Evolutionary conservation across 2,113 vertebrate genomes (phyloP).

Genomic region (Poeciliopsis occidentalis): DNA sequence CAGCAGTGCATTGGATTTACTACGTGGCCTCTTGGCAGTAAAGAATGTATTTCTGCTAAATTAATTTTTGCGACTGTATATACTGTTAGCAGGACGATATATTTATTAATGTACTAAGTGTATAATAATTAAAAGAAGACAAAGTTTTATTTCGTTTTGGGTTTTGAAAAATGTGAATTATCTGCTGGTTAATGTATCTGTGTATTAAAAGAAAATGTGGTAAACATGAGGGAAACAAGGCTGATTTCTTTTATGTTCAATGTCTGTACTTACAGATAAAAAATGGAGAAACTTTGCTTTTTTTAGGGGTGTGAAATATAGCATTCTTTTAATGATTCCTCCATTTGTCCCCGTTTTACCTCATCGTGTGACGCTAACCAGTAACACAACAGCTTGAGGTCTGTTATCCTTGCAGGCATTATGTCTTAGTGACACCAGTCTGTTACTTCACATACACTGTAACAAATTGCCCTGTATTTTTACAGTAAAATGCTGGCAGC

Average conservation of each 20-base stretch:
- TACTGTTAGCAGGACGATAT: conserved; percentile 30
- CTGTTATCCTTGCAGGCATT: conserved; percentile 15
- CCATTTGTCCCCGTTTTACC: not conserved
- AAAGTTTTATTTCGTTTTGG: not conserved
- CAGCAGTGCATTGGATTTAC: conserved; percentile 37
- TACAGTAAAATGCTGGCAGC: too few relatives aligned
- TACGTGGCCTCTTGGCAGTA: conserved; percentile 36
- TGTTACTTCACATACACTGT: conserved; percentile 4
- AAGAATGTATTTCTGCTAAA: conserved; percentile 46
- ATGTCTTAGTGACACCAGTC: not conserved
- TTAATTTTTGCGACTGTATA: conserved; percentile 39
- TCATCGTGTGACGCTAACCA: not conserved
- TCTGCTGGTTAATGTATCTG: conserved; percentile 36
- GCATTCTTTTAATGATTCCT: not conserved
- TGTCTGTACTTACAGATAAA: not conserved
- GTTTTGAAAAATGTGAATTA: conserved; percentile 10
- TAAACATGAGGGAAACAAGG: conserved; percentile 9
- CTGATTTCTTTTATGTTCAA: not conserved
- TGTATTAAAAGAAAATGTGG: conserved; percentile 41
- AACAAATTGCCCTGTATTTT: too few relatives aligned
- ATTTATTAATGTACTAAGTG: conserved; percentile 26
- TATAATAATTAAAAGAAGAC: conserved; percentile 26
- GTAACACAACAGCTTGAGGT: conserved; percentile 1
- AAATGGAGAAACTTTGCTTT: not conserved
- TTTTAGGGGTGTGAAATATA: not conserved